Percentiles rank a stretch among this genome's conserved stretches.
Evolutionary conservation across 2,797 vertebrate genomes (phyloP).

Genomic region (Botia kubotai): DNA sequence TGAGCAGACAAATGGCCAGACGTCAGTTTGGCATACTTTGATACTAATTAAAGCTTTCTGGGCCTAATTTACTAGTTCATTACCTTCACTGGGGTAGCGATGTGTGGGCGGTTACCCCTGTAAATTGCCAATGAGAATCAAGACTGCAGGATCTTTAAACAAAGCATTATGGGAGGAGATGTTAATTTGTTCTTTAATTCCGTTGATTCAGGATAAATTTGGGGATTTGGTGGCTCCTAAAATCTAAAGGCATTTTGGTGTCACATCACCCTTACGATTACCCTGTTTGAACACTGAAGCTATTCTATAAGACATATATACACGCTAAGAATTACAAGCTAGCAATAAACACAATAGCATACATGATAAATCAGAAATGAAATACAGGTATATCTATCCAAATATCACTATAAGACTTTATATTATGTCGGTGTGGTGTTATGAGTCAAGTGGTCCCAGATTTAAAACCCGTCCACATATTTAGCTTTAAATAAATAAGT

Average conservation of each 20-base stretch:
- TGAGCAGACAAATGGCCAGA: slow-evolving; percentile 67
- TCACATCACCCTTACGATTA: background rate
- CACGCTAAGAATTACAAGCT: too few relatives aligned
- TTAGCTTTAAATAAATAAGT: too few relatives aligned
- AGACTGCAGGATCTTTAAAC: slow-evolving; percentile 42
- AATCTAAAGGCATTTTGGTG: background rate
- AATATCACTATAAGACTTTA: too few relatives aligned
- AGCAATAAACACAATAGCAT: too few relatives aligned
- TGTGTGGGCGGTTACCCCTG: slow-evolving; percentile 50
- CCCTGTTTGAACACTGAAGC: background rate
- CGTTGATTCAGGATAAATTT: background rate
- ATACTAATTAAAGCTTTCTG: slow-evolving; percentile 75
- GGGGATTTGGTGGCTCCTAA: background rate
- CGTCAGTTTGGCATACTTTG: slow-evolving; percentile 68
- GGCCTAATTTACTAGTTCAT: slow-evolving; percentile 70
- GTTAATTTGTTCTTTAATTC: background rate
- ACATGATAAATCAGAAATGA: too few relatives aligned
- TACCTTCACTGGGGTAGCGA: slow-evolving; percentile 58
- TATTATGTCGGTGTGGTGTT: too few relatives aligned
- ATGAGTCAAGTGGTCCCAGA: too few relatives aligned
- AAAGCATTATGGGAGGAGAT: slow-evolving; percentile 32
- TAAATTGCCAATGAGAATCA: slow-evolving; percentile 44
- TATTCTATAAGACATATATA: background rate
- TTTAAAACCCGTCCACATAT: too few relatives aligned
- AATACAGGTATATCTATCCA: too few relatives aligned